phyloP scores from a whole-genome alignment of 2,113 vertebrate species.

The Saccopteryx bilineata region DNA sequence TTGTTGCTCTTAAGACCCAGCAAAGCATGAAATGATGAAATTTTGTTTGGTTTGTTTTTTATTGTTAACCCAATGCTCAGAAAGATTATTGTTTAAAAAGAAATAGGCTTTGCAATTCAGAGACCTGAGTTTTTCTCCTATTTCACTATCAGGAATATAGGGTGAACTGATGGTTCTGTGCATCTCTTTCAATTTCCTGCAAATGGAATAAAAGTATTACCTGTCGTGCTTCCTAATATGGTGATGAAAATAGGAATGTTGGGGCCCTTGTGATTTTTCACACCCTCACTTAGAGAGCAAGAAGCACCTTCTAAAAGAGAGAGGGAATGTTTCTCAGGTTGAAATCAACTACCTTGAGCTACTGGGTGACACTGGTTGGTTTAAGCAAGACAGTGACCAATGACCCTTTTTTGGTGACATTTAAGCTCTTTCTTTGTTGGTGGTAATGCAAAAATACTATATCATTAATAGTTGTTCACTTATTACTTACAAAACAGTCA shows the following conservation, averaged over 20 bases:
- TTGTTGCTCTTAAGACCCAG: slow-evolving; percentile 30
- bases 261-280: not conserved
- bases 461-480: not conserved
- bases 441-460: not conserved
- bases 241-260: not conserved
- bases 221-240: not conserved
- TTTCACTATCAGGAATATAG: not conserved
- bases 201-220: slow-evolving; percentile 21
- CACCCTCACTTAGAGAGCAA: not conserved
- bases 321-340: not conserved
- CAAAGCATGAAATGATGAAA: slow-evolving; percentile 2
- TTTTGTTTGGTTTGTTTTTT: not conserved
- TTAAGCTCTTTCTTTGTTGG: not conserved
- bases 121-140: not conserved
- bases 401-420: not conserved
- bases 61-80: not conserved
- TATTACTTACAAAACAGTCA: not conserved
- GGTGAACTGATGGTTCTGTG: not conserved
- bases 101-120: slow-evolving; percentile 9
- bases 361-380: not conserved
- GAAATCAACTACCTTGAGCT: not conserved
- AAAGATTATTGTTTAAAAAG: not conserved
- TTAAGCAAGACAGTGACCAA: not conserved
- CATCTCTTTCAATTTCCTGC: slow-evolving; percentile 34
- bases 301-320: not conserved